Percentiles rank a stretch among this genome's conserved stretches.
These are phyloP conservation scores for Tetramorium alpestre DNA, from an alignment of 1,140 invertebrate genomes.

Conservation along the genomic window DNA sequence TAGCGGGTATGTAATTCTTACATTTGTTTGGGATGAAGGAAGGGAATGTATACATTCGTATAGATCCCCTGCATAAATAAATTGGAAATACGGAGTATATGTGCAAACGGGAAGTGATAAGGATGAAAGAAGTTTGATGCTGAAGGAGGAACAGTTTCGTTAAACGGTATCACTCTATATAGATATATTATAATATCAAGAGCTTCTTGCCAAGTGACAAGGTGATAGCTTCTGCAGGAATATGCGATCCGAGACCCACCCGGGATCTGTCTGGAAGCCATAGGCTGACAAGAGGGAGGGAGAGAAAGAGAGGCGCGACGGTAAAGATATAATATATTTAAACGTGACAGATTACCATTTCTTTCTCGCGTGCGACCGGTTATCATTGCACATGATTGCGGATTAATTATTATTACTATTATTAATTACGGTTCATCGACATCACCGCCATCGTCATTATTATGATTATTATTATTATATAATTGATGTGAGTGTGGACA, in stretches of 20 bases:
- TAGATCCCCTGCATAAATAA: neutral
- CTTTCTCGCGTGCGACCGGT: constrained; percentile 66
- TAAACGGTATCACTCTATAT: constrained; percentile 65
- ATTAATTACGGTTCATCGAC: constrained; percentile 68
- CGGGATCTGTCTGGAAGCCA: constrained; percentile 18
- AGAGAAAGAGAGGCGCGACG: neutral
- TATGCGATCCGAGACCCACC: constrained; percentile 12
- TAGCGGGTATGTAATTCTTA: constrained; percentile 62
- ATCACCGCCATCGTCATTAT: constrained; percentile 72
- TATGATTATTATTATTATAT: constrained; percentile 72
- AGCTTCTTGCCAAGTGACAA: constrained; percentile 69
- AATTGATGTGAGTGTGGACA: constrained; percentile 80
- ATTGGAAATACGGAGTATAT: neutral
- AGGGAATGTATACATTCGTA: constrained; percentile 7
- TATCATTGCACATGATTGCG: constrained; percentile 69
- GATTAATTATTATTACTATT: constrained; percentile 73
- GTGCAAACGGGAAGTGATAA: constrained; percentile 6
- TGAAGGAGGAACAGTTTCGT: constrained; percentile 50
- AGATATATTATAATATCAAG: constrained; percentile 70
- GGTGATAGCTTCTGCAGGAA: constrained; percentile 58
- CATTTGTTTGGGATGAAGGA: constrained; percentile 59
- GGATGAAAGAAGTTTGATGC: neutral
- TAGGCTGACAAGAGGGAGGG: constrained; percentile 21
- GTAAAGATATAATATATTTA: constrained; percentile 41
- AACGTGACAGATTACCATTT: constrained; percentile 71